Base-by-base conservation (phyloP, 2,888 invertebrate genomes). In the Orthosia gracilis region DNA sequence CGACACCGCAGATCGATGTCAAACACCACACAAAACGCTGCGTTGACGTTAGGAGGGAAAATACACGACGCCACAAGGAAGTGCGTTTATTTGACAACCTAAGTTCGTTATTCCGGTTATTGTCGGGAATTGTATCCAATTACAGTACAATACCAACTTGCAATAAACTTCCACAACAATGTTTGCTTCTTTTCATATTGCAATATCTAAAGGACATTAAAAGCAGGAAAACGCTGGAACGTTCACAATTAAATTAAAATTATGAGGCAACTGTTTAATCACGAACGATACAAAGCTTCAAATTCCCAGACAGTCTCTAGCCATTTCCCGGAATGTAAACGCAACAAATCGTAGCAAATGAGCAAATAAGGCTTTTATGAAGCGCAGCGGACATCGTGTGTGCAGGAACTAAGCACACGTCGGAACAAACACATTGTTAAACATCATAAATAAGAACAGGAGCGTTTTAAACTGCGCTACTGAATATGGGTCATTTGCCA, bases 1-100 rank as follows among this genome's bases (percentile, higher is more conserved):
- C 81, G 82, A 81, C 84, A 85, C 77, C 80, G 64, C 85, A 84
- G 87, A 91, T 89, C 88, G 89, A 90, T 91, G 88, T 84, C 83
- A 76, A 78, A 80, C 67, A 78, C 73, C 72, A 87, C 82, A 85
- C 83, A 84, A 85, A 77, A 85, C 73, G 75, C 73, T 79, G 69
- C 55, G 76, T 72, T 73, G 71, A 76, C 72, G 58, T 57, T 72
- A 79, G 59, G 61, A 76, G 69, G 76, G 58, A 80, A 70, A 82
- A 77, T 71, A 73, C 67, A 65, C 59, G 52, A 80, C 26, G 64
- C 67, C 50, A 67, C 65, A 69, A 69, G 69, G 57, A 86, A 73
- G 23, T 71, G 74, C 72, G 82, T 79, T 77, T 78, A 85, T 82
- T 78, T 78, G 76, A 73, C 87, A 65, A 61, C 69, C 68, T 64